Conservation (phyloP, 2,113 vertebrate genomes). For the Hippolais icterina region DNA sequence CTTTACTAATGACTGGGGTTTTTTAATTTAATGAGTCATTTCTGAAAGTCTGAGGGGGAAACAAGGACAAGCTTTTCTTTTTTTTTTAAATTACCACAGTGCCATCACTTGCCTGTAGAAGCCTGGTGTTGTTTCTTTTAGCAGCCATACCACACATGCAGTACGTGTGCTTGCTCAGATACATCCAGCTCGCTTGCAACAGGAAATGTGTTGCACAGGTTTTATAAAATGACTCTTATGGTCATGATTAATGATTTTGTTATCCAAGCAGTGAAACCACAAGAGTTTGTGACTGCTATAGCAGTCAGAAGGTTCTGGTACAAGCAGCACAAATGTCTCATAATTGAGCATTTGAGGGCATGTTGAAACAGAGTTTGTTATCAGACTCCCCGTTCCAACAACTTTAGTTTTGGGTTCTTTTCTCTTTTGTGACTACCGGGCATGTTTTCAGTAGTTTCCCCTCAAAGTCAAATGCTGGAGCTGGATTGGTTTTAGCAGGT, state of each 20-base stretch:
- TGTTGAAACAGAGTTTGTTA: slow-evolving; percentile 20
- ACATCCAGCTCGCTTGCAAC: background rate
- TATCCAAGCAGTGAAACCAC: slow-evolving; percentile 37
- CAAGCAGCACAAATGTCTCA: background rate
- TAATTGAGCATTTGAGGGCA: background rate
- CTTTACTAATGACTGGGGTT: slow-evolving; percentile 9
- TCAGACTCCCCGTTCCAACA: background rate
- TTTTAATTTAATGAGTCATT: slow-evolving; percentile 51
- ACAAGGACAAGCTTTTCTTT: background rate
- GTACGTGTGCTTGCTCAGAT: background rate
- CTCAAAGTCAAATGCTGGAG: background rate
- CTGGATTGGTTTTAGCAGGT: background rate
- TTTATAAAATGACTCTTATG: background rate
- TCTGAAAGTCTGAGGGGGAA: slow-evolving; percentile 20
- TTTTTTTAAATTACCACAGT: background rate
- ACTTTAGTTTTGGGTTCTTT: background rate
- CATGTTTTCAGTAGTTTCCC: background rate
- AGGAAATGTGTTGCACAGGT: background rate
- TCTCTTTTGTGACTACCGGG: background rate
- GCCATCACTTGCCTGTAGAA: background rate
- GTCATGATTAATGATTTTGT: slow-evolving; percentile 46
- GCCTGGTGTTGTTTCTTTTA: background rate
- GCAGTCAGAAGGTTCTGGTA: background rate
- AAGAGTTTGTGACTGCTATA: background rate
- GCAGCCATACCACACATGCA: background rate